These are phyloP conservation scores for Morinoia aosen DNA, from an alignment of 2,888 invertebrate species.

Conservation along the genomic window DNA sequence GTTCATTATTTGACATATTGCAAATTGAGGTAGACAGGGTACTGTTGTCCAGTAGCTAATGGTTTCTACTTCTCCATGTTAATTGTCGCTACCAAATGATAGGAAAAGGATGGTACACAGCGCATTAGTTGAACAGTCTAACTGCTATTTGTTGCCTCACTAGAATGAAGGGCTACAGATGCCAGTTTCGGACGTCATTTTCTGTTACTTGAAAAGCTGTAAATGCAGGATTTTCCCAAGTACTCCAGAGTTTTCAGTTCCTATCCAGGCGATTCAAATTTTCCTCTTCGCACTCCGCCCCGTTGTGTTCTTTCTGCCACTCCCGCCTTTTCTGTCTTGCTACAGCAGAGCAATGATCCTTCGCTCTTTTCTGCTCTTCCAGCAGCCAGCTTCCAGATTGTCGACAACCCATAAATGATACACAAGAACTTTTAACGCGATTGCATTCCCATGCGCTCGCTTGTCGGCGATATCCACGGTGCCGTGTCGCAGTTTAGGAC, in stretches of 20 bases:
- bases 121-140: not conserved
- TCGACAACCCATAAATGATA: not conserved
- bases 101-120: not conserved
- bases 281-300: not conserved
- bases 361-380: not conserved
- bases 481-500: not conserved
- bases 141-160: not conserved
- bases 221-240: not conserved
- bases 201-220: not conserved
- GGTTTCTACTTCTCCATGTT: not conserved
- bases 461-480: not conserved
- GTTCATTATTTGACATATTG: too few species aligned
- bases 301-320: not conserved
- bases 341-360: not conserved
- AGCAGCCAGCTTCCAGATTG: not conserved
- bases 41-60: too few species aligned
- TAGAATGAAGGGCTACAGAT: not conserved
- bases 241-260: not conserved
- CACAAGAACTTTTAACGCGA: constrained; percentile 38
- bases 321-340: not conserved
- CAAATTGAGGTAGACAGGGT: too few species aligned
- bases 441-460: constrained; percentile 23
- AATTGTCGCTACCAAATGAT: not conserved
- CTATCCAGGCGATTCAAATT: not conserved
- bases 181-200: not conserved